These are phyloP conservation scores for Drosophila monieri DNA, from an alignment of 2,888 invertebrate genomes.

Conservation along the genomic window DNA sequence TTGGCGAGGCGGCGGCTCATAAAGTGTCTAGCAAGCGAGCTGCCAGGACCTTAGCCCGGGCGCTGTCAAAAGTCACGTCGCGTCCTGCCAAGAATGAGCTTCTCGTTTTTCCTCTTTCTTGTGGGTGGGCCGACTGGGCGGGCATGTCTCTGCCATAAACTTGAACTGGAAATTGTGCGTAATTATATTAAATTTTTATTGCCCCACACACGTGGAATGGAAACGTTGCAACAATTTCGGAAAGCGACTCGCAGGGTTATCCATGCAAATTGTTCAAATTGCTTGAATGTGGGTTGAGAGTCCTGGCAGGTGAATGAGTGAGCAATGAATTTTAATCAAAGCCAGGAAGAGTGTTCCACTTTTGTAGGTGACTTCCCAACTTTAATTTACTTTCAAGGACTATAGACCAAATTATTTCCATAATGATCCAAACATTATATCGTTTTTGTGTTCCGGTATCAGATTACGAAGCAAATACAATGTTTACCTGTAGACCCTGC, in stretches of 20 bases:
- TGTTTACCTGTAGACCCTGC: neutral
- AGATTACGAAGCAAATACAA: slow-evolving; percentile 18
- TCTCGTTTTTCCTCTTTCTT: neutral
- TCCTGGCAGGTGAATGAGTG: neutral
- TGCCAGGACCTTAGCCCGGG: slow-evolving; percentile 24
- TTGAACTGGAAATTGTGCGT: slow-evolving; percentile 76
- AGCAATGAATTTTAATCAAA: slow-evolving; percentile 43
- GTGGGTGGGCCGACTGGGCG: neutral
- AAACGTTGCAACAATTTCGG: slow-evolving; percentile 59
- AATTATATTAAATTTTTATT: slow-evolving; percentile 79
- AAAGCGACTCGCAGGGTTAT: slow-evolving; percentile 19
- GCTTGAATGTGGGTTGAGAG: slow-evolving; percentile 18
- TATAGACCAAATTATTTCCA: slow-evolving; percentile 1
- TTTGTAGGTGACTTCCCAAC: neutral
- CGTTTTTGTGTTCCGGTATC: slow-evolving; percentile 28
- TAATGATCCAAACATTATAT: slow-evolving; percentile 31
- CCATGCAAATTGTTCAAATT: slow-evolving; percentile 34
- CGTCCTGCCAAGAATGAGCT: slow-evolving; percentile 31
- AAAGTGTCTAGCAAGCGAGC: slow-evolving; percentile 62
- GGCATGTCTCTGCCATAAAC: slow-evolving; percentile 62
- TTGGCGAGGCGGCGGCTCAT: slow-evolving; percentile 69
- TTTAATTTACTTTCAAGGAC: neutral
- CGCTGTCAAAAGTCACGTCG: slow-evolving; percentile 47
- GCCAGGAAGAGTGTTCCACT: neutral
- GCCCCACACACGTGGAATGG: slow-evolving; percentile 63